Percentiles rank a stretch among this genome's conserved stretches.
phyloP scores from a whole-genome alignment of 30 jellyfish, hydroid and myxozoan species.

The Aurelia coerulea region DNA sequence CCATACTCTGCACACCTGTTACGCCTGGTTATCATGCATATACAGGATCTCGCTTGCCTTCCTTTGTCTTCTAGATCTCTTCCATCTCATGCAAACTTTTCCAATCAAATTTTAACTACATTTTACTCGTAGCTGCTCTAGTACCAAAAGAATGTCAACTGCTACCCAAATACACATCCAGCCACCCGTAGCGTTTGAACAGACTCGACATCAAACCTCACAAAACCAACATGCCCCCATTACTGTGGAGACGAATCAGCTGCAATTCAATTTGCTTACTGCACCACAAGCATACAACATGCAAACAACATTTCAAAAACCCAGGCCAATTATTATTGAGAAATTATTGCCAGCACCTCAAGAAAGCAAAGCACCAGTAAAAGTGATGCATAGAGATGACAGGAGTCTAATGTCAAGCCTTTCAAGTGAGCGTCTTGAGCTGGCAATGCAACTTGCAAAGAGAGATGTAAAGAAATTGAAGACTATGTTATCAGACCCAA shows the following conservation, averaged over 20 bases:
- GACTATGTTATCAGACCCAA: slow-evolving; percentile 62
- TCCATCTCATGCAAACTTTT: not conserved
- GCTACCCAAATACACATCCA: not conserved
- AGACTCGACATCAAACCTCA: not conserved
- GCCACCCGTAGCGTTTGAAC: not conserved
- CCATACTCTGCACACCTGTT: too few species aligned
- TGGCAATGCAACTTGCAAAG: slow-evolving; percentile 93
- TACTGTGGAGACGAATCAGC: slow-evolving; percentile 41
- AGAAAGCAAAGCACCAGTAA: not conserved
- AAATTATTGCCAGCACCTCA: slow-evolving; percentile 52
- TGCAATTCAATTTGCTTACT: slow-evolving; percentile 65
- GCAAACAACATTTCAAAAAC: slow-evolving; percentile 64
- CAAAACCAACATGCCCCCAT: not conserved
- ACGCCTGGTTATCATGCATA: too few species aligned
- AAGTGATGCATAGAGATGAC: too few species aligned
- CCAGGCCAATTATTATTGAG: slow-evolving; percentile 89
- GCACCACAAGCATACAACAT: slow-evolving; percentile 43
- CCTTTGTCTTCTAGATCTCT: too few species aligned
- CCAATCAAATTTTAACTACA: too few species aligned
- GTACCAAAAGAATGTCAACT: too few species aligned
- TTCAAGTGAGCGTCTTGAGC: slow-evolving; percentile 85
- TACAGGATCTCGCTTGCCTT: too few species aligned
- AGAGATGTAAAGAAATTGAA: slow-evolving; percentile 78
- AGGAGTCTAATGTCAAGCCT: not conserved
- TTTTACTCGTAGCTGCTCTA: too few species aligned